Percentiles rank a stretch among this genome's conserved stretches.
Conservation (phyloP, 2,888 invertebrate genomes). For the Pediacus dermestoides region DNA sequence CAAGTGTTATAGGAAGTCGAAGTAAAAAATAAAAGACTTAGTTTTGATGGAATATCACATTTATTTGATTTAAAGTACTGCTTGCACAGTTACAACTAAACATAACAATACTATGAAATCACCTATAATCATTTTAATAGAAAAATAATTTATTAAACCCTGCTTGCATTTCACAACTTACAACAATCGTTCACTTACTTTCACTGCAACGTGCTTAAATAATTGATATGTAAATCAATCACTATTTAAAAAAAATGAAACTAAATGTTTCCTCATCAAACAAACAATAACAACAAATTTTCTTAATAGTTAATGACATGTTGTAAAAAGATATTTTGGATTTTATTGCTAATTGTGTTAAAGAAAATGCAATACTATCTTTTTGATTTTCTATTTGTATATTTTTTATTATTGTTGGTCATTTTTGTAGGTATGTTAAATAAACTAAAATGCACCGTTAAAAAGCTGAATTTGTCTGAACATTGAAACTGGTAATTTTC, state of each 20-base stretch:
- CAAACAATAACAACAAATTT: conserved; percentile 5
- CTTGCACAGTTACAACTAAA: conserved; percentile 3
- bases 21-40: conserved; percentile 1
- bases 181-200: neutral
- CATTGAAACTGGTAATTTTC: too few relatives aligned
- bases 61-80: conserved; percentile 4
- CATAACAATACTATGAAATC: neutral
- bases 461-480: too few relatives aligned
- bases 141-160: conserved; percentile 19
- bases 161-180: conserved; percentile 3
- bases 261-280: neutral
- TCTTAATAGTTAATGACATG: too few relatives aligned
- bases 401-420: too few relatives aligned
- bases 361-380: too few relatives aligned
- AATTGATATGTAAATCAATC: conserved; percentile 1
- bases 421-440: too few relatives aligned
- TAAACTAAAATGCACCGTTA: too few relatives aligned
- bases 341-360: too few relatives aligned
- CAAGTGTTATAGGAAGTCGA: too few relatives aligned
- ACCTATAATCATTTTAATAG: conserved; percentile 14
- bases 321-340: too few relatives aligned
- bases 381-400: too few relatives aligned
- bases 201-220: conserved; percentile 1
- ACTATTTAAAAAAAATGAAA: neutral
- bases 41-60: conserved; percentile 9